Evolutionary conservation across 2,888 invertebrate genomes (phyloP), one percentile per base, ranked within the genome.

Genomic region (Zele albiditarsus): DNA sequence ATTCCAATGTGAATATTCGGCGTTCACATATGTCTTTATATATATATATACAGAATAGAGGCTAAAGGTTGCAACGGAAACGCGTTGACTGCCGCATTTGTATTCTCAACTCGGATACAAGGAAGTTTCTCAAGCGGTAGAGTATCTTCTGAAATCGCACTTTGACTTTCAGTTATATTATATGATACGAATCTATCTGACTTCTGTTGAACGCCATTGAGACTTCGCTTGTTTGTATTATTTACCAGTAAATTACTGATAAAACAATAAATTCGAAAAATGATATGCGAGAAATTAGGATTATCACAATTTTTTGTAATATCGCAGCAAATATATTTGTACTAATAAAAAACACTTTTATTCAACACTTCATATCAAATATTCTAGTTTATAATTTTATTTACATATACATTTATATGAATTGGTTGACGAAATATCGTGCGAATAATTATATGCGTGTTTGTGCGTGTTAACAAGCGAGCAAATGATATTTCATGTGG

Each of bases 81-180:
- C 46, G 46, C n/a, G 46, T 20, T 53, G 53, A 20, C 4, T 49
- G 14, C 6, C 27, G 12, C 46, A 67, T 67, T 67, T 67, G 67
- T 67, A 67, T 67, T 67, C 67, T n/a, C 14, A 23, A 67, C n/a
- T 28, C 3, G 16, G 5, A 46, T 10, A 8, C 53, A 46, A 53
- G n/a, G 27, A 49, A 67, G 67, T 67, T 67, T 49, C 67, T 67
- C 49, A 49, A 67, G 49, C 27, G 46, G 2, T 67, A 46, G 46
- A 67, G 27, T 46, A 28, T 27, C 67, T 49, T 67, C 67, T 53
- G n/a, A 28, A 27, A 67, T 49, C 46, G n/a, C 67, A 67, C 49
- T 67, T 67, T 67, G 67, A 67, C 67, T 67, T 27, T n/a, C 27
- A 46, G 46, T 67, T 67, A 46, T 67, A 46, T 4, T 20, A 25